phyloP scores from a whole-genome alignment of 2,797 vertebrate species.

The Clarias pachynema region DNA sequence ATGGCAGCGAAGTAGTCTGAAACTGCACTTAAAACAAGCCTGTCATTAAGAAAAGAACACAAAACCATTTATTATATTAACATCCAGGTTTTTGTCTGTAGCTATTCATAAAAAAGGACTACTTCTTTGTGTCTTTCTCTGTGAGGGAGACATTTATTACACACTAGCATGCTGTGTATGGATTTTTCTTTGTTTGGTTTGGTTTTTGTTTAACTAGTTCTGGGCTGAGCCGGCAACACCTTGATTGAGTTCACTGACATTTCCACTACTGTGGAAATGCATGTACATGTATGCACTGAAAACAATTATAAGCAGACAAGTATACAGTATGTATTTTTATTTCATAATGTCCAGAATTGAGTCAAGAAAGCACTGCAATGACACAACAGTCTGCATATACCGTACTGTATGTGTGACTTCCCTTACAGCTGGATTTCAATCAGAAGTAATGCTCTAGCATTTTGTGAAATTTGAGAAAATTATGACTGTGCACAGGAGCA shows the following conservation, averaged over 20 bases:
- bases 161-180: neutral
- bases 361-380: neutral
- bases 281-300: neutral
- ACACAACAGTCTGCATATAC: neutral
- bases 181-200: constrained; percentile 22
- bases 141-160: constrained; percentile 28
- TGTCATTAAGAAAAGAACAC: constrained; percentile 59
- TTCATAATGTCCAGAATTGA: neutral
- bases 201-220: constrained; percentile 30
- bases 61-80: constrained; percentile 42
- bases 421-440: neutral
- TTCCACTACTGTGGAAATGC: constrained; percentile 24
- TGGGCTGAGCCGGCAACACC: constrained; percentile 30
- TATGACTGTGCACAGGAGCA: neutral
- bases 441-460: neutral
- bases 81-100: constrained; percentile 16
- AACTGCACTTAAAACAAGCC: constrained; percentile 91
- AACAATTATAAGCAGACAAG: constrained; percentile 3
- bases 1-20: constrained; percentile 98
- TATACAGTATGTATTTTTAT: neutral
- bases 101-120: constrained; percentile 17
- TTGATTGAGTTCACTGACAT: constrained; percentile 40
- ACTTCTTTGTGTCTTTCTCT: neutral
- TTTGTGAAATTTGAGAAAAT: neutral
- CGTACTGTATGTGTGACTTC: neutral